Conservation (phyloP, 64 coral and sea anemone species). For the Porites australiensis region DNA sequence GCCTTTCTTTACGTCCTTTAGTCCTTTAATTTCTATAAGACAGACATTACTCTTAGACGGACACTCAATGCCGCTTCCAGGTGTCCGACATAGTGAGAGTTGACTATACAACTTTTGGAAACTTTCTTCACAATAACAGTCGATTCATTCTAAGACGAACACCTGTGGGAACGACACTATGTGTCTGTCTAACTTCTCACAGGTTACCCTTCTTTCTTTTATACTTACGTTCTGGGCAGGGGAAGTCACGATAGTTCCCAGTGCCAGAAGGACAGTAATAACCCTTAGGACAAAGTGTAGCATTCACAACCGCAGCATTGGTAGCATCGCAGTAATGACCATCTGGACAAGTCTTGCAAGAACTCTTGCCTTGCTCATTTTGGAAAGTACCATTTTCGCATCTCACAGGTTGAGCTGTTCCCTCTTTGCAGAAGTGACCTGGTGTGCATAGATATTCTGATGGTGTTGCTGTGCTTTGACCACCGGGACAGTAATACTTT, state of each 20-base stretch:
- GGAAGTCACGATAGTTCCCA: constrained; percentile 73
- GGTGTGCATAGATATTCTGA: constrained; percentile 66
- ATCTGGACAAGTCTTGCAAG: constrained; percentile 85
- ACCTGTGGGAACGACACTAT: too few species aligned
- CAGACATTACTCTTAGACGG: too few species aligned
- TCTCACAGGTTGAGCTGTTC: constrained; percentile 62
- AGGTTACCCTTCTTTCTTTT: too few species aligned
- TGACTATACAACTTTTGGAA: too few species aligned
- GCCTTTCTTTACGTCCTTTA: too few species aligned
- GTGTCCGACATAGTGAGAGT: too few species aligned
- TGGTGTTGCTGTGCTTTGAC: constrained; percentile 80
- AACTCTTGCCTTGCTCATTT: constrained; percentile 79
- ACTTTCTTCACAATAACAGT: too few species aligned
- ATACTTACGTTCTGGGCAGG: constrained; percentile 93
- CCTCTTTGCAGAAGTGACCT: constrained; percentile 86
- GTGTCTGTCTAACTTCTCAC: too few species aligned
- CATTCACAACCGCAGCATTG: constrained; percentile 76
- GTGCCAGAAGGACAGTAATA: constrained; percentile 88
- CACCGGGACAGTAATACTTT: constrained; percentile 89
- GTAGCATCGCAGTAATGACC: constrained; percentile 90
- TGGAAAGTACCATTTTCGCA: constrained; percentile 94
- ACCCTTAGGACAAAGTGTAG: constrained; percentile 76
- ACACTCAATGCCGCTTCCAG: too few species aligned
- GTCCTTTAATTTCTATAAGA: too few species aligned
- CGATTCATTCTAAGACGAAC: too few species aligned